A percentile compares a stretch with the other conserved stretches of the same genome.
These are phyloP conservation scores for Himantopus leucocephalus DNA, from an alignment of 2,113 vertebrate genomes.

Conservation along the genomic window DNA sequence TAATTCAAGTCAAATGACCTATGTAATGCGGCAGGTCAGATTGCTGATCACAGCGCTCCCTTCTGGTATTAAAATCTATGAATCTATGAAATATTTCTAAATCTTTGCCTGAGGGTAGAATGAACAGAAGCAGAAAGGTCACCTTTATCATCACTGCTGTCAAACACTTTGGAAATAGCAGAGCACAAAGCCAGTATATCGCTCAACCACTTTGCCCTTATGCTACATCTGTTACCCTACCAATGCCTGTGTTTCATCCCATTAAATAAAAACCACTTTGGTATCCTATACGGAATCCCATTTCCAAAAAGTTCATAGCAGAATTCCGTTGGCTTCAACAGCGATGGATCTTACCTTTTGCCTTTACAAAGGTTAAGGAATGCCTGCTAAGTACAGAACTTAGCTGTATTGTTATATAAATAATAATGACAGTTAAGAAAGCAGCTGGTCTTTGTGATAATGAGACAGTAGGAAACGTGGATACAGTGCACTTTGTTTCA, in stretches of 20 bases:
- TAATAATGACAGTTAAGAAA: not conserved
- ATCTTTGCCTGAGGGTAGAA: not conserved
- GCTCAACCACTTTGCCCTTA: constrained; percentile 3
- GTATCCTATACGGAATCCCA: not conserved
- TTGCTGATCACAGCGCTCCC: not conserved
- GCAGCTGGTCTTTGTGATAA: not conserved
- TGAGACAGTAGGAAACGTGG: not conserved
- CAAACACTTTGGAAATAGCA: constrained; percentile 11
- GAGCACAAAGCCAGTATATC: not conserved
- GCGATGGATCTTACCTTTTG: not conserved
- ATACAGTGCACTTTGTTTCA: not conserved
- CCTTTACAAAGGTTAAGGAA: not conserved
- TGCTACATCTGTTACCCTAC: not conserved
- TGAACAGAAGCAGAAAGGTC: constrained; percentile 41
- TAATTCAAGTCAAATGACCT: not conserved
- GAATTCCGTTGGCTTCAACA: not conserved
- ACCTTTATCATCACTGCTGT: constrained; percentile 7
- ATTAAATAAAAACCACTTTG: not conserved
- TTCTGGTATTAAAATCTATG: not conserved
- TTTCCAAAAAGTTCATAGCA: not conserved
- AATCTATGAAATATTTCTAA: not conserved
- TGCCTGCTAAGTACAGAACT: not conserved
- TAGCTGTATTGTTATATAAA: not conserved
- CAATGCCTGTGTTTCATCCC: not conserved
- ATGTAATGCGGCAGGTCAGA: not conserved